A percentile compares a stretch with the other conserved stretches of the same genome.
phyloP scores from a whole-genome alignment of 2,113 vertebrate species.

The Thunnus maccoyii region DNA sequence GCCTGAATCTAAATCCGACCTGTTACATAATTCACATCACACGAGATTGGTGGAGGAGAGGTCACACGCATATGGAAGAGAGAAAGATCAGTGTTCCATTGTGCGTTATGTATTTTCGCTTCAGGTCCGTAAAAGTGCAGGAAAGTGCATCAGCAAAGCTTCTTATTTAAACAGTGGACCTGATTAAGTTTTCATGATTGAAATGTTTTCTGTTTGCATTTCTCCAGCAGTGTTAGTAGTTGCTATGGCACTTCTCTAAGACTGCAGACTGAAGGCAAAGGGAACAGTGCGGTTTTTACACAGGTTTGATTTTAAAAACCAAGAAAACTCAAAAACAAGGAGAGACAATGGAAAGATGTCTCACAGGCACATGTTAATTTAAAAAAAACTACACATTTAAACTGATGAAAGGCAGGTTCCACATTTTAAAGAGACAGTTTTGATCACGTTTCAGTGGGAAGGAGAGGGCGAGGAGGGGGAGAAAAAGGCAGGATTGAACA shows the following conservation, averaged over 20 bases:
- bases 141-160: conserved; percentile 19
- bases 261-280: not conserved
- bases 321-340: too few relatives aligned
- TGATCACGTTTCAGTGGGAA: conserved; percentile 27
- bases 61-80: conserved; percentile 35
- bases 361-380: not conserved
- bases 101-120: conserved; percentile 15
- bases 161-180: conserved; percentile 33
- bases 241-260: conserved; percentile 1
- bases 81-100: conserved; percentile 31
- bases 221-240: conserved; percentile 16
- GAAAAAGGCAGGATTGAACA: conserved; percentile 33
- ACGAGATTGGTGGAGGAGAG: conserved; percentile 37
- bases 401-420: conserved; percentile 12
- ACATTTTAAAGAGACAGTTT: conserved; percentile 30
- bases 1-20: conserved; percentile 69
- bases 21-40: conserved; percentile 70
- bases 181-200: conserved; percentile 13
- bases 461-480: conserved; percentile 5
- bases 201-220: conserved; percentile 51
- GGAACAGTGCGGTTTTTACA: not conserved
- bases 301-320: not conserved
- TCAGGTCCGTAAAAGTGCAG: conserved; percentile 7
- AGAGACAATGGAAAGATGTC: not conserved
- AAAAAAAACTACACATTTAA: conserved; percentile 1